A percentile compares a stretch with the other conserved stretches of the same genome.
Conservation (phyloP, 2,113 vertebrate species). For the Tragelaphus buxtoni region DNA sequence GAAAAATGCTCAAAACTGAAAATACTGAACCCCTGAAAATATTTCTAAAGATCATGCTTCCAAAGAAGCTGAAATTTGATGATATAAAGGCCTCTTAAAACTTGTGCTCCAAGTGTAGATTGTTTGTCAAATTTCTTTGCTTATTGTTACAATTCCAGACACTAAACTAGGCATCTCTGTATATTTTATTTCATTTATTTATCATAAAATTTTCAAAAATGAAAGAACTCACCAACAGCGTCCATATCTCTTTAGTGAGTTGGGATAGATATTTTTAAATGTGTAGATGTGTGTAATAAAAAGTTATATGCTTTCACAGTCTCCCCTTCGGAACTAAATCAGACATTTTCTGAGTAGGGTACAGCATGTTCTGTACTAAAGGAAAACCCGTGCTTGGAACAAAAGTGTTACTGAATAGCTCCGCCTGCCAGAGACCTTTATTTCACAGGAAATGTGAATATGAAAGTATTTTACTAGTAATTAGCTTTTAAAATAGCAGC, state of each 20-base stretch:
- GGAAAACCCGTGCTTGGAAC: slow-evolving; percentile 51
- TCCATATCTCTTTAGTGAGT: background rate
- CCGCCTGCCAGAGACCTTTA: slow-evolving; percentile 57
- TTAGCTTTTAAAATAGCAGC: slow-evolving; percentile 59
- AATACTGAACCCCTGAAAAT: background rate
- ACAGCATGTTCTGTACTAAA: slow-evolving; percentile 60
- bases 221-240: background rate
- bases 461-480: slow-evolving; percentile 71
- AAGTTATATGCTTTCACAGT: slow-evolving; percentile 52
- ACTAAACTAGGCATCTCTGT: background rate
- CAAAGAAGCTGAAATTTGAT: background rate
- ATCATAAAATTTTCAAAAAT: background rate
- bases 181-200: background rate
- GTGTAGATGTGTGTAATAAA: slow-evolving; percentile 26
- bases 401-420: slow-evolving; percentile 55
- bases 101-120: background rate
- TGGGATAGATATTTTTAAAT: slow-evolving; percentile 49
- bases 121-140: background rate
- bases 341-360: slow-evolving; percentile 58
- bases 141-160: background rate
- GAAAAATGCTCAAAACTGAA: background rate
- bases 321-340: slow-evolving; percentile 54
- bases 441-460: slow-evolving; percentile 67
- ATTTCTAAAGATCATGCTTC: background rate
- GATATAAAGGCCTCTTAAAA: background rate